Percentiles rank a stretch among this genome's conserved stretches.
Conservation (phyloP, 2,113 vertebrate species). For the Amphiprion percula region DNA sequence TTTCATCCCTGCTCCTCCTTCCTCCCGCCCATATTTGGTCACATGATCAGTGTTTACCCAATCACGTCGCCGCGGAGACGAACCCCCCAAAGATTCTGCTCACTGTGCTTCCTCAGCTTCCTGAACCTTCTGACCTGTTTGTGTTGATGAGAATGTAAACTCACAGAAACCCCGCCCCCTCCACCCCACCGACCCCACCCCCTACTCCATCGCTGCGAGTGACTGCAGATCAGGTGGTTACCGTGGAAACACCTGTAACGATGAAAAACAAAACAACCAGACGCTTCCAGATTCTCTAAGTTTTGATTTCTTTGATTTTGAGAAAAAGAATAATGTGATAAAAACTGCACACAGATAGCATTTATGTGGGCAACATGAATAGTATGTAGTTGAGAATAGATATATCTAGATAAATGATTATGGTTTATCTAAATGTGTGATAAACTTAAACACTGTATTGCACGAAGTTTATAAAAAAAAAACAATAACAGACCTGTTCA, state of each 20-base stretch:
- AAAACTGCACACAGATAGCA: constrained; percentile 83
- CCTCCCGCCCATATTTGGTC: constrained; percentile 42
- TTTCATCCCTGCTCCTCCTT: constrained; percentile 36
- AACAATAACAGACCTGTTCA: constrained; percentile 71
- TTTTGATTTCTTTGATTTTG: constrained; percentile 71
- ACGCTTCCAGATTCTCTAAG: constrained; percentile 75
- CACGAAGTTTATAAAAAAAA: constrained; percentile 88
- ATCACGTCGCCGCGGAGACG: constrained; percentile 63
- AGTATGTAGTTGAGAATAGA: constrained; percentile 86
- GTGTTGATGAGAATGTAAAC: constrained; percentile 79
- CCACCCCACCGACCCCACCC: background rate
- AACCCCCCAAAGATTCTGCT: constrained; percentile 71
- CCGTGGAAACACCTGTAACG: constrained; percentile 69
- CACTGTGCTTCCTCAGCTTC: constrained; percentile 82
- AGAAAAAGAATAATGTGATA: constrained; percentile 76
- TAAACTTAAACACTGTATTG: constrained; percentile 88
- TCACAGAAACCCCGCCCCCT: constrained; percentile 14
- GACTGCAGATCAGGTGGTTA: constrained; percentile 58
- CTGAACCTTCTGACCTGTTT: constrained; percentile 66
- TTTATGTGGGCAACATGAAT: constrained; percentile 86
- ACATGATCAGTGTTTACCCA: constrained; percentile 56
- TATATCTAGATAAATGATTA: constrained; percentile 81
- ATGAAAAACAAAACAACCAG: constrained; percentile 68
- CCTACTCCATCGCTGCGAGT: constrained; percentile 16
- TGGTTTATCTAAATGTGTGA: constrained; percentile 88